phyloP scores from a whole-genome alignment of 1,140 invertebrate genomes.

The Sinella curviseta region DNA sequence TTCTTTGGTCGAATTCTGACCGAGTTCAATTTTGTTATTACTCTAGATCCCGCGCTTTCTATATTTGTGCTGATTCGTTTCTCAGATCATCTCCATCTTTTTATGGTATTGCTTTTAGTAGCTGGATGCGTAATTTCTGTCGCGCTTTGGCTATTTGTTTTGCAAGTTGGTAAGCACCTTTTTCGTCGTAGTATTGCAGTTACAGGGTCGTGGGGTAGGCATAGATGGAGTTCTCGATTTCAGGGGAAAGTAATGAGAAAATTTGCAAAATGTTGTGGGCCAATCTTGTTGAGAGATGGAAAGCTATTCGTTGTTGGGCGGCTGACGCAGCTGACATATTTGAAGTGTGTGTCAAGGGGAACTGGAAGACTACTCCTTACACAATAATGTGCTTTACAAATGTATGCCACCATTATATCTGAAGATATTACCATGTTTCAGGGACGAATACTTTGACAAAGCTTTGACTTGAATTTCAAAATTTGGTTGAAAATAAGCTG shows the following conservation, averaged over 20 bases:
- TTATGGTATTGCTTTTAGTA: not conserved
- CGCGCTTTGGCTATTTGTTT: not conserved
- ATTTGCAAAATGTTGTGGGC: not conserved
- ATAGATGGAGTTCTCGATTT: not conserved
- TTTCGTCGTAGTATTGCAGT: not conserved
- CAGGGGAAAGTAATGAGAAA: not conserved
- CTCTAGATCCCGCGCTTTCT: too few relatives aligned
- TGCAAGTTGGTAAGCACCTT: not conserved
- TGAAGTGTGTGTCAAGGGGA: not conserved
- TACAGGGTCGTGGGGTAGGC: not conserved
- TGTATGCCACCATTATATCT: too few relatives aligned
- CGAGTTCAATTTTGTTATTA: too few relatives aligned
- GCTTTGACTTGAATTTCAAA: too few relatives aligned
- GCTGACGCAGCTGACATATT: not conserved
- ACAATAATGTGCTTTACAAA: too few relatives aligned
- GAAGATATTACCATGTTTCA: too few relatives aligned
- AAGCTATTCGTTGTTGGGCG: not conserved
- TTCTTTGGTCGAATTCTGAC: too few relatives aligned
- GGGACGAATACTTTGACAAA: too few relatives aligned
- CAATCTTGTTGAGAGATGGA: not conserved
- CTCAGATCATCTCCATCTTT: not conserved
- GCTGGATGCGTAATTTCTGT: not conserved
- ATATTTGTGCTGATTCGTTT: not conserved
- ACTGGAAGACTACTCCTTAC: not conserved
- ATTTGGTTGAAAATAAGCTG: too few relatives aligned